phyloP scores from a whole-genome alignment of 2,113 vertebrate genomes.

The Proterorhinus semilunaris region DNA sequence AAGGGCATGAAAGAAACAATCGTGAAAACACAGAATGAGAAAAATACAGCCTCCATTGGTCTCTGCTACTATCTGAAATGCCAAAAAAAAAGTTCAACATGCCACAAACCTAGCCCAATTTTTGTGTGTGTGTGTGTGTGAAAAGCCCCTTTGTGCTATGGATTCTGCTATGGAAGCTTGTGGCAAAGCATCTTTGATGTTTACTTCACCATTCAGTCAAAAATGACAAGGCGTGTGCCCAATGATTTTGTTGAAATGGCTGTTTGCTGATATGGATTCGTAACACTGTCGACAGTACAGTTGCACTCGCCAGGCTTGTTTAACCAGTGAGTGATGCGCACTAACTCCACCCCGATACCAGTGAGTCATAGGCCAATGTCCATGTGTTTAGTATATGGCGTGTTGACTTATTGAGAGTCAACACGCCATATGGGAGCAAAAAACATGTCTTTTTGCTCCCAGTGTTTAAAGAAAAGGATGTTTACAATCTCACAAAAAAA shows the following conservation, averaged over 20 bases:
- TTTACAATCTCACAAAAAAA: conserved; percentile 31
- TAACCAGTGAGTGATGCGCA: conserved; percentile 17
- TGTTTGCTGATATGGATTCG: conserved; percentile 4
- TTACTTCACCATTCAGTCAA: not conserved
- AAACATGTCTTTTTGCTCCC: conserved; percentile 23
- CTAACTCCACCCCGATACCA: conserved; percentile 24
- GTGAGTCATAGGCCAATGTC: conserved; percentile 4
- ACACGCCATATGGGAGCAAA: not conserved
- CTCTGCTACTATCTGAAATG: not conserved
- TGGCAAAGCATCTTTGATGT: too few species aligned
- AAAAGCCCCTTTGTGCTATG: conserved; percentile 1
- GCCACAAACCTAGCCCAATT: conserved; percentile 6
- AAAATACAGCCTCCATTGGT: not conserved
- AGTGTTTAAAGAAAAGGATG: conserved; percentile 20
- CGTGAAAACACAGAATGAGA: conserved; percentile 46
- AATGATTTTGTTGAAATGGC: not conserved
- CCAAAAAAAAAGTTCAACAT: conserved; percentile 15
- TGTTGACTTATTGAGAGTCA: conserved; percentile 6
- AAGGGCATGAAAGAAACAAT: conserved; percentile 74
- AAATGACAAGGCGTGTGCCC: not conserved
- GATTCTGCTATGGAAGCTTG: not conserved
- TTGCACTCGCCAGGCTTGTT: conserved; percentile 30
- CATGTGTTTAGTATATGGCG: conserved; percentile 13
- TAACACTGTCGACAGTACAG: conserved; percentile 7
- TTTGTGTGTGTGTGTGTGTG: too few species aligned